Percentiles rank a stretch among this genome's conserved stretches.
These are phyloP conservation scores for Prenolepis imparis DNA, from an alignment of 2,888 invertebrate species.

Conservation along the genomic window DNA sequence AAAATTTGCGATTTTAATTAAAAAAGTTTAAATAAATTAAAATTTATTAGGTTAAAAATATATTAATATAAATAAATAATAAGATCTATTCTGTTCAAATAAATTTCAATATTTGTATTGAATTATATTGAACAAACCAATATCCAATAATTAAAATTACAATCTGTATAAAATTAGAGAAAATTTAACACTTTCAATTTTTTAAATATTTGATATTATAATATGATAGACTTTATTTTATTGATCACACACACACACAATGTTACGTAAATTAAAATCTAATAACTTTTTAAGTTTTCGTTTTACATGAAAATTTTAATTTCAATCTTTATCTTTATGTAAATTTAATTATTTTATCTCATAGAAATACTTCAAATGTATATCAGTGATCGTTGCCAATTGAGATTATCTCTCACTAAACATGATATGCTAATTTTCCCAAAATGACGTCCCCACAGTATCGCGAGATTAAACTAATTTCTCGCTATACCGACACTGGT, in stretches of 20 bases:
- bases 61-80: conserved; percentile 4
- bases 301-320: neutral
- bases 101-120: neutral
- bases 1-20: neutral
- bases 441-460: conserved; percentile 32
- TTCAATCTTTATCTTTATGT: neutral
- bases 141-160: neutral
- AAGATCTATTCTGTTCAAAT: neutral
- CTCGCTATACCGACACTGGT: conserved; percentile 54
- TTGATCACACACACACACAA: neutral
- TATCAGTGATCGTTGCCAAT: neutral
- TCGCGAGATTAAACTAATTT: conserved; percentile 63
- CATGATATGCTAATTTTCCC: conserved; percentile 27
- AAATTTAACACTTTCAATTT: neutral
- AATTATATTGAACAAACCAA: neutral
- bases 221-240: neutral
- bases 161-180: neutral
- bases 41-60: neutral
- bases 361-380: neutral
- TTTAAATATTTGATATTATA: neutral
- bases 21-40: conserved; percentile 11
- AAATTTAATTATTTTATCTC: neutral
- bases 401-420: neutral
- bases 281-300: neutral
- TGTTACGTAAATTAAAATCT: neutral